These are phyloP conservation scores for Cygnus buccinator DNA, from an alignment of 2,113 vertebrate genomes.

Conservation along the genomic window DNA sequence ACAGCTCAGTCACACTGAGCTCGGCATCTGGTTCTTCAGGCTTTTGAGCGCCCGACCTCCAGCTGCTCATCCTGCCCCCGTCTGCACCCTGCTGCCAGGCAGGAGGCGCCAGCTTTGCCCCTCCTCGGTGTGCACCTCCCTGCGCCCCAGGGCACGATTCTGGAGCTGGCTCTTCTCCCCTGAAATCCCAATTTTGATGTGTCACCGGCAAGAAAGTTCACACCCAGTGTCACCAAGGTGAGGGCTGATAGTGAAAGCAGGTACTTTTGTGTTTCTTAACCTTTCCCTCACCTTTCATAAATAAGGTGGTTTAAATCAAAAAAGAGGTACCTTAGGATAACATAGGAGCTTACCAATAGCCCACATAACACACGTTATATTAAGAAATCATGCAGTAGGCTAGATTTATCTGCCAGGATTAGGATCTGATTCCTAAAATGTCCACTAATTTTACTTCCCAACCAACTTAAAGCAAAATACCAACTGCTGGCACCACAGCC, in stretches of 20 bases:
- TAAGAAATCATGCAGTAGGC: not conserved
- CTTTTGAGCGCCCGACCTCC: not conserved
- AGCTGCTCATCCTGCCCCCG: not conserved
- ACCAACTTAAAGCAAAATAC: not conserved
- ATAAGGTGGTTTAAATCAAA: not conserved
- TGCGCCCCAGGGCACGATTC: fast-evolving
- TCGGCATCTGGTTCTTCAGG: not conserved
- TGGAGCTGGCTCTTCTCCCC: not conserved
- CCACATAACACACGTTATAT: not conserved
- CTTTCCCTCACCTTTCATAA: not conserved
- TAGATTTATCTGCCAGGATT: not conserved
- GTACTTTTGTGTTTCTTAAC: not conserved
- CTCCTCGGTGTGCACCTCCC: not conserved
- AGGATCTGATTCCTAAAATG: not conserved
- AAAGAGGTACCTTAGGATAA: not conserved
- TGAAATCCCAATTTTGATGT: not conserved
- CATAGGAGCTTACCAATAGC: not conserved
- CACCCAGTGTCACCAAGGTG: not conserved
- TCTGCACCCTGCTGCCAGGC: not conserved
- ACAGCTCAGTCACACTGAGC: not conserved
- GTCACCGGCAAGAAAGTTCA: not conserved
- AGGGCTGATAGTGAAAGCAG: fast-evolving
- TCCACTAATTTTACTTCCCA: not conserved
- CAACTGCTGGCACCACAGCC: not conserved
- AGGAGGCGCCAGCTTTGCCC: not conserved